Base-by-base conservation (phyloP, 2,797 vertebrate species). In the Leptodactylus fallax region DNA sequence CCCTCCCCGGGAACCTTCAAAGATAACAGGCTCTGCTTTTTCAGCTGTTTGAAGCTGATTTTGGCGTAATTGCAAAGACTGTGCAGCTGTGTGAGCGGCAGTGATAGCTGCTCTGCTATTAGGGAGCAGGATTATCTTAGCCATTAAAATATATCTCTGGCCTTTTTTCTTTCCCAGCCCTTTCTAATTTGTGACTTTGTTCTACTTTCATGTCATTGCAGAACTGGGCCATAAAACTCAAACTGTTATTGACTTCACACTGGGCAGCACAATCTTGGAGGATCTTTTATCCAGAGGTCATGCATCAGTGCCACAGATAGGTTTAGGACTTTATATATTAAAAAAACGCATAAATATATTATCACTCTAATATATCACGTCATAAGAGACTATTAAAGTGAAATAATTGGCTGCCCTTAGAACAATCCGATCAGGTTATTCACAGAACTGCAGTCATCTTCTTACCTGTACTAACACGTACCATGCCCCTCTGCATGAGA, bases 171-270 rank as follows among this genome's bases (percentile, higher is more conserved):
- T 45, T 36, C 36, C 36, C 36, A 49, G 36, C n/a, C 51, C 69
- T 83, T 89, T 83, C 9, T 86, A 78, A 89, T 86, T 78, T 83
- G 84, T 89, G 84, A 89, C 87, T 89, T 89, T 89, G 88, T 86
- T 86, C 79, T 58, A 10, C 69, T 81, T 81, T 89, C 25, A 87
- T 69, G 78, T 88, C 21, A 47, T 16, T 55, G 72, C 71, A 89
- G 12, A 89, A 47, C 53, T 25, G 25, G 53, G 58, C 27, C 80
- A 72, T 87, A 83, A 86, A 87, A 83, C 27, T 79, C 21, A 58
- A 49, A 79, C 36, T 47, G 72, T 60, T 86, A 89, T 79, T 82
- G 79, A 69, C 87, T 85, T 81, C 53, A 77, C 47, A 79, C 78
- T 65, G 84, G 51, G 13, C 23, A 78, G 79, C 23, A 17, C 60